Evolutionary conservation across 2,888 invertebrate species (phyloP), one percentile per base, ranked within the genome.

Genomic region (Callimorpha dominula): DNA sequence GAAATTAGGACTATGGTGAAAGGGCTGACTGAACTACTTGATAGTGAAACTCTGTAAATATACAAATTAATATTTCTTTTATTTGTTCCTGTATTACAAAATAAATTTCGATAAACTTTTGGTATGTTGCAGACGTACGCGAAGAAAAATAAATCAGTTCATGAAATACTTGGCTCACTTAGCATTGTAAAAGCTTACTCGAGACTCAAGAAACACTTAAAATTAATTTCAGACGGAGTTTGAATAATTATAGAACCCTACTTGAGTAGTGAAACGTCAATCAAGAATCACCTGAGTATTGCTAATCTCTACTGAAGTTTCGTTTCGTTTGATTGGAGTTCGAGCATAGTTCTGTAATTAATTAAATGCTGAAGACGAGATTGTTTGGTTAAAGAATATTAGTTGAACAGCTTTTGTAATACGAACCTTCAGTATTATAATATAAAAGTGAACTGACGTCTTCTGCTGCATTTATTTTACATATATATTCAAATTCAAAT

Each of bases 281-380:
- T n/a, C n/a, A 20, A 20, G 57, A 57, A 57, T 57, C 20, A 57
- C 57, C 57, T 57, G 57, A 57, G n/a, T 20, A 20, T 20, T 57
- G 4, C n/a, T 57, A 57, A 57, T 9, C 52, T 17, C 54, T 54
- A 54, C 54, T 54, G n/a, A 54, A 54, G 54, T 8, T 54, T n/a
- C 17, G n/a, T 17, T 52, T 17, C 52, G 52, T 31, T 31, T 46
- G 9, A n/a, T 20, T 54, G n/a, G n/a, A 54, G n/a, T 54, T 54
- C n/a, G n/a, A 52, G 52, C 17, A 52, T n/a, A 54, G 54, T 54
- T 57, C 57, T 57, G 20, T 57, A 57, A 57, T 57, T 57, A 57
- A 57, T 20, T 20, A 20, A 57, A 57, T 57, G 57, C 20, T 12
- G 11, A n/a, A n/a, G 57, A 57, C 12, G 11, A 20, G 0, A 20